A percentile compares a stretch with the other conserved stretches of the same genome.
Evolutionary conservation across 2,797 vertebrate species (phyloP).

Genomic region (Chelidonichthys spinosus): DNA sequence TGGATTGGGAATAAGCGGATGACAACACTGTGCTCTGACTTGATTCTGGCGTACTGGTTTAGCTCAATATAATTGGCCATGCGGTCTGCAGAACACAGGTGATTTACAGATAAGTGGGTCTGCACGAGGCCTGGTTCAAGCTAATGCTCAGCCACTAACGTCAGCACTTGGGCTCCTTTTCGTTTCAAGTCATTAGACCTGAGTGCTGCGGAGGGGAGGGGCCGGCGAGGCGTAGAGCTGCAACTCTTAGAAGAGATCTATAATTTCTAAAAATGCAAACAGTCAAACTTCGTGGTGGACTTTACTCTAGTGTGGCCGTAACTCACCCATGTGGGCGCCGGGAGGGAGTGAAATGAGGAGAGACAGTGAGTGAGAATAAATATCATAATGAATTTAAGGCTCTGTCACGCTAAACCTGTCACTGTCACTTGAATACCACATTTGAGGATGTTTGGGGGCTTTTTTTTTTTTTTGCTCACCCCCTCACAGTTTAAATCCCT

Average conservation of each 20-base stretch:
- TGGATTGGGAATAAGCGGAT: slow-evolving; percentile 63
- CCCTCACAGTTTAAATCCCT: slow-evolving; percentile 55
- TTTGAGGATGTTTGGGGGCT: slow-evolving; percentile 41
- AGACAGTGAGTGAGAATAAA: slow-evolving; percentile 68
- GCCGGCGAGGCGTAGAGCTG: slow-evolving; percentile 24
- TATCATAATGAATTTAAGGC: slow-evolving; percentile 62
- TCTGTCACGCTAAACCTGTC: slow-evolving; percentile 66
- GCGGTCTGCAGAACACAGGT: slow-evolving; percentile 73
- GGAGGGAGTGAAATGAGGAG: slow-evolving; percentile 57
- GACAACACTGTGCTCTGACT: slow-evolving; percentile 68
- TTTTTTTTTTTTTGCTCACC: slow-evolving; percentile 28
- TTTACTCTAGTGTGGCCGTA: slow-evolving; percentile 12
- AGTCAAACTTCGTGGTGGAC: slow-evolving; percentile 22
- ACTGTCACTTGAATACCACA: slow-evolving; percentile 56
- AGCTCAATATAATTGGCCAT: slow-evolving; percentile 74
- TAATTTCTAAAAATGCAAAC: slow-evolving; percentile 32
- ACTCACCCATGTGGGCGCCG: slow-evolving; percentile 22
- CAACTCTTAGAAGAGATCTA: slow-evolving; percentile 29
- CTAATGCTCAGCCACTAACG: slow-evolving; percentile 68
- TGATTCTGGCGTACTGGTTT: slow-evolving; percentile 72
- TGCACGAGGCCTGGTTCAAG: slow-evolving; percentile 76
- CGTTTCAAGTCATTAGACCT: slow-evolving; percentile 70
- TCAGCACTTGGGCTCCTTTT: slow-evolving; percentile 68
- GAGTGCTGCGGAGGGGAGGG: slow-evolving; percentile 40
- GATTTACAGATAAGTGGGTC: slow-evolving; percentile 82